Evolutionary conservation across 1,140 invertebrate genomes (phyloP).

Genomic region (Apolygus lucorum): DNA sequence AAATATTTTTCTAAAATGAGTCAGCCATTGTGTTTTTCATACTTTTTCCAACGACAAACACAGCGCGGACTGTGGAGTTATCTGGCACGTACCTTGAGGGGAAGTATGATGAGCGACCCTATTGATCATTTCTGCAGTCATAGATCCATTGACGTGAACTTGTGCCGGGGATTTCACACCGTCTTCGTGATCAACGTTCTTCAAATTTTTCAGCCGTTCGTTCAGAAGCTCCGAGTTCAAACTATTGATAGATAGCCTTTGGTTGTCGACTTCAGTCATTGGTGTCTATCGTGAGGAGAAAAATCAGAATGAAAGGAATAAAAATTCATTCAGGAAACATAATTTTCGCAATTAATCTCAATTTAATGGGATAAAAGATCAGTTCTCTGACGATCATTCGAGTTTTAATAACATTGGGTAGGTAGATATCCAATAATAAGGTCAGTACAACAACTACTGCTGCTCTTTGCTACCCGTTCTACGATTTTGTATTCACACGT

Average conservation of each 20-base stretch:
- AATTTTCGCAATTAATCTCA: too few species aligned
- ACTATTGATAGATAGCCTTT: neutral
- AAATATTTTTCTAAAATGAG: too few species aligned
- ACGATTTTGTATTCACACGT: too few species aligned
- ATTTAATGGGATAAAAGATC: neutral
- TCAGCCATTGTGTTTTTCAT: too few species aligned
- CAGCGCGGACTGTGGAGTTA: too few species aligned
- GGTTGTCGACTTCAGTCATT: neutral
- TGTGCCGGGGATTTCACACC: neutral
- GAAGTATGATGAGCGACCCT: neutral
- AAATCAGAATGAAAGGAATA: neutral
- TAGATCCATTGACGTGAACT: neutral
- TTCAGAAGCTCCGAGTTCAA: conserved; percentile 5
- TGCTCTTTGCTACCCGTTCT: too few species aligned
- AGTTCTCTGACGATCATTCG: neutral
- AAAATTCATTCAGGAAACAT: neutral
- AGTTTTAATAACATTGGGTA: too few species aligned
- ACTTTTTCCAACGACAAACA: too few species aligned
- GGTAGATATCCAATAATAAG: too few species aligned
- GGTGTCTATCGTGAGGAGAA: conserved; percentile 16
- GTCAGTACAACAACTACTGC: too few species aligned
- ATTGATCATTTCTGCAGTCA: neutral
- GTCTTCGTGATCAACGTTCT: neutral
- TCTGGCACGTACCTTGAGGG: neutral
- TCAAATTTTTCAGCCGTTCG: neutral